phyloP scores from a whole-genome alignment of 2,113 vertebrate genomes.

The Epinephelus lanceolatus region DNA sequence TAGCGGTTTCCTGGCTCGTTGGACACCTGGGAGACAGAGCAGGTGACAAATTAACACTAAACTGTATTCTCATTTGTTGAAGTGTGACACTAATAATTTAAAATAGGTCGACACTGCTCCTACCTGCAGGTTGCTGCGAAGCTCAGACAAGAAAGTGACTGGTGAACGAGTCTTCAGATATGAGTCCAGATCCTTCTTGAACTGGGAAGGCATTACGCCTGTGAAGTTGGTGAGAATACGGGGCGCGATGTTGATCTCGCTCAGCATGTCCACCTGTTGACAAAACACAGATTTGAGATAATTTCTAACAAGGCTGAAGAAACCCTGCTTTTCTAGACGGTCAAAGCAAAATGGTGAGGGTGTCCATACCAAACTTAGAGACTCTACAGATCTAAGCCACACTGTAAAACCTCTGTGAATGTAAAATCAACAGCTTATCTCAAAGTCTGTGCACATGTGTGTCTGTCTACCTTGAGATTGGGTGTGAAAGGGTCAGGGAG shows the following conservation, averaged over 20 bases:
- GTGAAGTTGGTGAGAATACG: conserved; percentile 99
- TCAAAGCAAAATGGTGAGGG: neutral
- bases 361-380: neutral
- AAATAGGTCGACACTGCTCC: accelerated
- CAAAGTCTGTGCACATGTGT: neutral
- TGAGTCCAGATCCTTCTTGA: conserved; percentile 99
- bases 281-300: neutral
- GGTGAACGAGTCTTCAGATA: conserved; percentile 99
- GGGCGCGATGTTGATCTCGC: conserved; percentile 98
- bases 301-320: neutral
- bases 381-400: neutral
- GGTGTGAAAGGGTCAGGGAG: conserved; percentile 99
- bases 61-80: too few species aligned
- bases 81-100: too few species aligned
- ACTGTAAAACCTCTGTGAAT: neutral
- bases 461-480: conserved; percentile 92
- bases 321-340: neutral
- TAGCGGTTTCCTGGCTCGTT: conserved; percentile 99
- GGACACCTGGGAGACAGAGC: conserved; percentile 88
- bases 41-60: neutral
- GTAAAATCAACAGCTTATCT: neutral
- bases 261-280: conserved; percentile 97
- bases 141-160: conserved; percentile 96
- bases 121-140: conserved; percentile 98
- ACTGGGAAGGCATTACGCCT: conserved; percentile 98